Base-by-base conservation (phyloP, 2,797 vertebrate genomes). In the Notolepis coatsorum region DNA sequence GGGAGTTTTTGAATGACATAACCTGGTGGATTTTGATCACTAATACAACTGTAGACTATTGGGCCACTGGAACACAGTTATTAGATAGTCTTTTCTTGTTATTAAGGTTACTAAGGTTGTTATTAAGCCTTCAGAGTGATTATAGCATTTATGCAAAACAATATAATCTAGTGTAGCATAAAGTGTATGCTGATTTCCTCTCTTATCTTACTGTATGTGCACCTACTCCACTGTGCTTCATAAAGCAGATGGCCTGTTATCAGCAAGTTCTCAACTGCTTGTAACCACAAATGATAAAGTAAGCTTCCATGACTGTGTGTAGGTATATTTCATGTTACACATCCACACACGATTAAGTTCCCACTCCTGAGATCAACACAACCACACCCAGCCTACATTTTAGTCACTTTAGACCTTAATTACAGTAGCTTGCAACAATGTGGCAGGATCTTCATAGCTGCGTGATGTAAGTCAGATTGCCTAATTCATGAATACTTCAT, bases 321-420 rank as follows among this genome's bases (percentile, higher is more conserved):
- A n/a, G n/a, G n/a, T n/a, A n/a, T 77, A 28, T 67, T 55, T 6
- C 45, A 46, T 51, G 37, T 56, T 24, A 57, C 66, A 56, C 41
- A 61, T 48, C 59, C 20, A 17, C 23, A 52, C 57, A 35, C 39
- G 37, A 53, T 79, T 56, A 28, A 66, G 31, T 56, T 65, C 55
- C 51, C 60, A 15, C 27, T 69, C 61, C 73, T 59, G 57, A 66
- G 66, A 61, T 69, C 55, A 68, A 20, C 55, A 25, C 46, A 65
- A 62, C 79, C 86, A 84, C 85, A 73, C 81, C 81, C 71, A 5
- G 47, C 56, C 56, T 65, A 55, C 70, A 66, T 79, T 77, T 73
- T 71, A 78, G 66, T 65, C 70, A 37, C 73, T 63, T 81, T 79
- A 75, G 72, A 62, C 64, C 64, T 73, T 82, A 82, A 87, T 81